Evolutionary conservation across 1,140 invertebrate genomes (phyloP), one percentile per base, ranked within the genome.

Genomic region (Pseudobourletiella spinata): DNA sequence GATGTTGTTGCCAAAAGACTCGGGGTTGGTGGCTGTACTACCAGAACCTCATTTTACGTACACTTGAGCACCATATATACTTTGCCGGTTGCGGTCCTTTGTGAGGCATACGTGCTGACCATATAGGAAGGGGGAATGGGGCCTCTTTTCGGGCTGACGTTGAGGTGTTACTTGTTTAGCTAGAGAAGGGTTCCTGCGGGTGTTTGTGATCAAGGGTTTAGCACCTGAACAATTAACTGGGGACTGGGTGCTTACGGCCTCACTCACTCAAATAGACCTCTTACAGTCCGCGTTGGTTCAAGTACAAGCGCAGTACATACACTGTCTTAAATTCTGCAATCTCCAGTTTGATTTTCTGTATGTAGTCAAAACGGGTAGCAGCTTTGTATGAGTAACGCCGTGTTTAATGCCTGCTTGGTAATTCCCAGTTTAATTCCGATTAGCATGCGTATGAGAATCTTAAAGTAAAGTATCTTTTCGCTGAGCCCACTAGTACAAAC

Each of bases 121-220:
- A 25, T 42, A 22, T 26, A 18, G 35, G 42, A 59, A 28, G 18
- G 44, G 22, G 6, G 18, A 46, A 46, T 6, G 22, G 18, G 18
- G 18, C 6, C 22, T 46, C 22, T 46, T 20, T 46, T 46, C 44
- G 15, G 32, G n/a, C 8, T 8, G n/a, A 39, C 8, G n/a, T 29
- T 43, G 32, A 59, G 57, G 57, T 59, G 57, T 59, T 59, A 59
- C 43, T 59, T 59, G 50, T 59, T 59, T 48, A 59, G 46, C 57
- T 48, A 44, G 18, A 14, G 44, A 20, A 46, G 15, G 18, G 6
- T 39, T 39, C 8, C n/a, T n/a, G n/a, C n/a, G 35, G 8, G 35
- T 39, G 35, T 39, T 39, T 39, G 35, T 39, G n/a, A n/a, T 39
- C n/a, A 11, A n/a, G 8, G n/a, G 35, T 39, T 8, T 8, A 39